Evolutionary conservation across 2,113 vertebrate genomes (phyloP).

Genomic region (Okapia johnstoni): DNA sequence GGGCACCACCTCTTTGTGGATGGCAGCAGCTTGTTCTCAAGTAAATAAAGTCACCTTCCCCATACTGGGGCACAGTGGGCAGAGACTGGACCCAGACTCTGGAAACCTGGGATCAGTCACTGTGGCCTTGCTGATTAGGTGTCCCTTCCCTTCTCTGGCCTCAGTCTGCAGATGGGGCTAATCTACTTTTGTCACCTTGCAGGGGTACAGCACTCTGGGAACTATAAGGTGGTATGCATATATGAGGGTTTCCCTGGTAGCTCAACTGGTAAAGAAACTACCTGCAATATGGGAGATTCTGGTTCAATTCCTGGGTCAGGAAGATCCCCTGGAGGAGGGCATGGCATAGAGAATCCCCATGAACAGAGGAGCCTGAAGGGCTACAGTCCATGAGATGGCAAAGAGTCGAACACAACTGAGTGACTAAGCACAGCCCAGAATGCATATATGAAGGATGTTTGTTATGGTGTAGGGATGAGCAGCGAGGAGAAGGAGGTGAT

Average conservation of each 20-base stretch:
- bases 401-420: neutral
- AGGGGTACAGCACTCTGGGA: neutral
- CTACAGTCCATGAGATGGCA: neutral
- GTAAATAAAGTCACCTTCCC: neutral
- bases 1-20: neutral
- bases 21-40: neutral
- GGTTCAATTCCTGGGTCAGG: neutral
- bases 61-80: neutral
- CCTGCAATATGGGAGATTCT: neutral
- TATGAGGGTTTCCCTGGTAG: neutral
- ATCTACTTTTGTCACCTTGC: neutral
- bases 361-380: neutral
- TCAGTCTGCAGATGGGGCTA: neutral
- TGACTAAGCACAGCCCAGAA: neutral
- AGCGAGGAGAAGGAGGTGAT: neutral
- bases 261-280: neutral
- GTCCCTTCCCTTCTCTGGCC: neutral
- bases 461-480: neutral
- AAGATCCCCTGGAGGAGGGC: neutral
- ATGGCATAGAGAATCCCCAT: neutral
- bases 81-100: neutral
- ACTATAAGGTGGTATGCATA: neutral
- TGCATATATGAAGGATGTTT: neutral
- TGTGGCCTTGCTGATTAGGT: neutral
- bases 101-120: neutral